Percentiles rank a stretch among this genome's conserved stretches.
These are phyloP conservation scores for Hypomecis punctinalis DNA, from an alignment of 2,888 invertebrate species.

Conservation along the genomic window DNA sequence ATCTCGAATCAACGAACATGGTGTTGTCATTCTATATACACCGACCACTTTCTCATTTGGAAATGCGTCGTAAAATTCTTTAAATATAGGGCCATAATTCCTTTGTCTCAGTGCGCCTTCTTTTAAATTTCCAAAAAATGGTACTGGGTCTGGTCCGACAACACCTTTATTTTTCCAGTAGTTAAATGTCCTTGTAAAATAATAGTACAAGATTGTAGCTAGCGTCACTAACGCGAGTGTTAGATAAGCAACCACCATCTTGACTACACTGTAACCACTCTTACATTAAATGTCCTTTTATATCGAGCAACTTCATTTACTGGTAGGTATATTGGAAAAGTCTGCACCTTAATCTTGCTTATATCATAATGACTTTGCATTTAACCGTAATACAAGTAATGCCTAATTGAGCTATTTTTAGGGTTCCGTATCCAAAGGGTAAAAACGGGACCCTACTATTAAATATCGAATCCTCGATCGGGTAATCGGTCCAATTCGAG, in stretches of 20 bases:
- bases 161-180: conserved; percentile 61
- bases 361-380: too few relatives aligned
- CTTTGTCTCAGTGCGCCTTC: conserved; percentile 48
- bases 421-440: too few relatives aligned
- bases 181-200: conserved; percentile 56
- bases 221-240: conserved; percentile 31
- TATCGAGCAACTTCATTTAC: too few relatives aligned
- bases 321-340: too few relatives aligned
- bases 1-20: conserved; percentile 60
- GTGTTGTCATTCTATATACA: conserved; percentile 59
- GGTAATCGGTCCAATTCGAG: too few relatives aligned
- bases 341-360: too few relatives aligned
- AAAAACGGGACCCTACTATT: too few relatives aligned
- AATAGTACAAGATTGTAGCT: conserved; percentile 46
- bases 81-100: conserved; percentile 45
- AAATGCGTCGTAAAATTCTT: conserved; percentile 55
- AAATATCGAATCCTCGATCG: too few relatives aligned
- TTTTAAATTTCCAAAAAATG: conserved; percentile 57
- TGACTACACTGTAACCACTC: neutral
- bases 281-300: too few relatives aligned
- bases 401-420: too few relatives aligned
- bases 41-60: conserved; percentile 65
- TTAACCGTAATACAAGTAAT: too few relatives aligned
- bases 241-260: conserved; percentile 31
- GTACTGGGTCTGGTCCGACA: conserved; percentile 51